phyloP scores from a whole-genome alignment of 1,140 invertebrate species.

The Musca vetustissima region DNA sequence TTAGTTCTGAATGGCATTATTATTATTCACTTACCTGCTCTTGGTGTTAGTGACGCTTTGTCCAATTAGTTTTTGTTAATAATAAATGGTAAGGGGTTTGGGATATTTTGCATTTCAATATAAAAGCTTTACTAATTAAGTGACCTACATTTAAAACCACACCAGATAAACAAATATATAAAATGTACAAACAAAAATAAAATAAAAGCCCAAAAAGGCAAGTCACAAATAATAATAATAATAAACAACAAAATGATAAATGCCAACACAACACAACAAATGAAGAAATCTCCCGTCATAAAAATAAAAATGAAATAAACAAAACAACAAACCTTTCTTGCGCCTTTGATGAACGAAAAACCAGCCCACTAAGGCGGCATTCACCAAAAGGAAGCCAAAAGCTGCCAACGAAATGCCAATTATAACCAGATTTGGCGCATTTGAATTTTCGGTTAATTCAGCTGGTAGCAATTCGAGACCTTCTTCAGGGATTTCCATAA shows the following conservation, averaged over 20 bases:
- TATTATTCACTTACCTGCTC: too few species aligned
- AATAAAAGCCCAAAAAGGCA: not conserved
- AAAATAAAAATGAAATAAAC: conserved; percentile 14
- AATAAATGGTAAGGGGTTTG: not conserved
- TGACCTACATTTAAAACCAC: not conserved
- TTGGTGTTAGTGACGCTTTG: too few species aligned
- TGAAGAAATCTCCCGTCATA: not conserved
- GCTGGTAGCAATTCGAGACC: conserved; percentile 66
- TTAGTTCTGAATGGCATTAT: not conserved
- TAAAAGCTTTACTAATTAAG: not conserved
- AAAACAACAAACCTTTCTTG: conserved; percentile 64
- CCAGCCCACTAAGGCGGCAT: conserved; percentile 80
- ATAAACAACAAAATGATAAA: conserved; percentile 9
- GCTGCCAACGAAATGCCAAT: conserved; percentile 79
- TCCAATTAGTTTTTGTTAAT: too few species aligned
- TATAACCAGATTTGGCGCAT: conserved; percentile 77
- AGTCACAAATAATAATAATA: not conserved
- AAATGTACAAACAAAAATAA: not conserved
- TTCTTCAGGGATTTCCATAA: conserved; percentile 42
- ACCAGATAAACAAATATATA: not conserved
- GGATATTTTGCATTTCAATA: not conserved
- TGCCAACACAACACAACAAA: not conserved
- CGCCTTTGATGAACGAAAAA: conserved; percentile 75
- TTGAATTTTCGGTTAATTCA: conserved; percentile 66
- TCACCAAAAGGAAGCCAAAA: conserved; percentile 75